These are phyloP conservation scores for Neodontobutis hainanensis DNA, from an alignment of 2,113 vertebrate genomes.

Conservation along the genomic window DNA sequence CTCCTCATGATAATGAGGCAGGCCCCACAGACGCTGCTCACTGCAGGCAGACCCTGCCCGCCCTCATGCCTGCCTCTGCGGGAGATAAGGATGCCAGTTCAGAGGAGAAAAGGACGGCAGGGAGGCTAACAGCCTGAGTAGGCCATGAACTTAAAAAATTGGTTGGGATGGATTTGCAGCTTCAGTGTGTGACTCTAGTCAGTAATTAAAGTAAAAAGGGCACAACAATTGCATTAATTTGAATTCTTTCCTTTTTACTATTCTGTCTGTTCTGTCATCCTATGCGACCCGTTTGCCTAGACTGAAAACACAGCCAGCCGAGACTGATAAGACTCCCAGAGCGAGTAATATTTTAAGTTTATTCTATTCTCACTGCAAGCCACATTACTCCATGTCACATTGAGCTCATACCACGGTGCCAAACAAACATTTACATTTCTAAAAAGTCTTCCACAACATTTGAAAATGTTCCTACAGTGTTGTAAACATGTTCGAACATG, in stretches of 20 bases:
- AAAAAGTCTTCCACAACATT: constrained; percentile 24
- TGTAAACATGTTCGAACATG: constrained; percentile 42
- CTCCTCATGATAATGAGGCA: constrained; percentile 57
- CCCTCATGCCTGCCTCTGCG: constrained; percentile 52
- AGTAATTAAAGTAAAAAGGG: constrained; percentile 23
- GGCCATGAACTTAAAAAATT: constrained; percentile 4
- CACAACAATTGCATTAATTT: constrained; percentile 25
- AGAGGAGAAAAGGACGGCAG: constrained; percentile 22
- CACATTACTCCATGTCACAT: constrained; percentile 43
- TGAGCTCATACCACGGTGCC: constrained; percentile 33
- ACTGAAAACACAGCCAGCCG: constrained; percentile 49
- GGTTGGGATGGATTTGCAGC: constrained; percentile 10
- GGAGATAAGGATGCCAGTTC: constrained; percentile 56
- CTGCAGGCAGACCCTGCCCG: constrained; percentile 31
- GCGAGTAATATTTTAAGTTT: constrained; percentile 46
- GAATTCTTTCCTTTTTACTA: constrained; percentile 25
- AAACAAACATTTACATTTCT: constrained; percentile 10
- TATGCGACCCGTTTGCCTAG: constrained; percentile 27
- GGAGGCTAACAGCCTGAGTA: constrained; percentile 24
- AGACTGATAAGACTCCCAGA: constrained; percentile 49
- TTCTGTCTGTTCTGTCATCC: constrained; percentile 24
- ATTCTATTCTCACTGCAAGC: constrained; percentile 36
- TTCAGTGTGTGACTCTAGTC: constrained; percentile 14
- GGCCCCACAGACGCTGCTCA: constrained; percentile 27
- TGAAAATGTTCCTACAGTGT: constrained; percentile 48